These are phyloP conservation scores for Prunella fulvescens DNA, from an alignment of 2,113 vertebrate species.

Conservation along the genomic window DNA sequence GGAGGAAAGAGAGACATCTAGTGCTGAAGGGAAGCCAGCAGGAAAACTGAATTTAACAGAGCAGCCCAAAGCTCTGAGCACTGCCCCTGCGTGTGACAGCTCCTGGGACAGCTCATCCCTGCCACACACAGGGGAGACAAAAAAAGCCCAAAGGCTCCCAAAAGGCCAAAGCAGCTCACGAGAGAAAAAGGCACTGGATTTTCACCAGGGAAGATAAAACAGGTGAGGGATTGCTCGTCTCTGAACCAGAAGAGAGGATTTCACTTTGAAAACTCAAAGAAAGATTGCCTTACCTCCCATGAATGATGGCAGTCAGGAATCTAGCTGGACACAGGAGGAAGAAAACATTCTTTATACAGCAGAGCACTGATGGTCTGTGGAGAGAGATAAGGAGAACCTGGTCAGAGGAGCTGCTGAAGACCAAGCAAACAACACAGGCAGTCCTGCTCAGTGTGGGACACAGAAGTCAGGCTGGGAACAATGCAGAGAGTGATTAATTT, in stretches of 20 bases:
- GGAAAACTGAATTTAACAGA: not conserved
- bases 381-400: not conserved
- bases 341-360: not conserved
- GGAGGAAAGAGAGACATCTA: slow-evolving; percentile 57
- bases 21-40: not conserved
- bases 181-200: not conserved
- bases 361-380: not conserved
- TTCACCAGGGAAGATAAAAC: not conserved
- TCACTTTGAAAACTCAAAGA: not conserved
- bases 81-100: accelerated
- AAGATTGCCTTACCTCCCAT: not conserved
- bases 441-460: not conserved
- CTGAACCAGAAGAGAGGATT: not conserved
- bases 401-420: not conserved
- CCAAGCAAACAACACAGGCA: accelerated
- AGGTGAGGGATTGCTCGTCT: not conserved
- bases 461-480: not conserved
- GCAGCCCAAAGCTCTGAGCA: not conserved
- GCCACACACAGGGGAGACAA: not conserved
- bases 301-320: not conserved
- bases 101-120: not conserved
- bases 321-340: not conserved
- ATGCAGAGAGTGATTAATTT: not conserved
- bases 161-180: not conserved
- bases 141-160: no score